Base-by-base conservation (phyloP, 64 coral and sea anemone species). In the Montipora foliosa region DNA sequence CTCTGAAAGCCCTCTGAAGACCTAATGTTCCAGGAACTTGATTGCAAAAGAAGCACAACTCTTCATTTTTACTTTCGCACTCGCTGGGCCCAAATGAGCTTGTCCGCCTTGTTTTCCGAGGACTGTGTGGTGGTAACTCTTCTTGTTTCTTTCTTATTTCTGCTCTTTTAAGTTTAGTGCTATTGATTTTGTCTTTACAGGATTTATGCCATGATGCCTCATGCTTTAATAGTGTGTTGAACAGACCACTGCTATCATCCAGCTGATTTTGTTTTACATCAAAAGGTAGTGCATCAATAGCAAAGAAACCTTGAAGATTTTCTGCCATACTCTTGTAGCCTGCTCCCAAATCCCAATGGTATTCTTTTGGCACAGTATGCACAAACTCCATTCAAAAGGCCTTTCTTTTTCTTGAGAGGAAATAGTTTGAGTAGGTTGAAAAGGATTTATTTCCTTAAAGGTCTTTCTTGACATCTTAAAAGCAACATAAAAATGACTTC, bases 161-260 rank as follows among this genome's bases (percentile, higher is more conserved):
- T 8, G n/a, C 46, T 4, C 93, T 79, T 89, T 90, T 94, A 5
- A 94, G 17, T 78, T 94, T 57, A 20, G 93, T 94, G 49, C 49
- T 89, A 19, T 94, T 94, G 4, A 94, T 55, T 55, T 55, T 55
- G 52, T 55, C 52, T 55, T 55, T 55, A 55, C 52, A 55, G 0
- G 52, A 5, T 55, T 55, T 55, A 3, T 2, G 52, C 52, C 52
- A 55, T 55, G 52, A 55, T 3, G 52, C 52, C 52, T 66, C 57
- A 73, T 82, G 69, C 82, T 76, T 89, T 51, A 7, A 22, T 57
- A 94, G 17, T 77, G 62, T 69, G 83, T 94, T 52, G 89, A 87
- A 50, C 79, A 94, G 46, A 76, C 92, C 78, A 8, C 73, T 57
- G 19, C 86, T 87, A 82, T 83, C 71, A 51, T 94, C 86, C 12